Percentiles rank a stretch among this genome's conserved stretches.
phyloP scores from a whole-genome alignment of 2,797 vertebrate genomes.

The Paguma larvata region DNA sequence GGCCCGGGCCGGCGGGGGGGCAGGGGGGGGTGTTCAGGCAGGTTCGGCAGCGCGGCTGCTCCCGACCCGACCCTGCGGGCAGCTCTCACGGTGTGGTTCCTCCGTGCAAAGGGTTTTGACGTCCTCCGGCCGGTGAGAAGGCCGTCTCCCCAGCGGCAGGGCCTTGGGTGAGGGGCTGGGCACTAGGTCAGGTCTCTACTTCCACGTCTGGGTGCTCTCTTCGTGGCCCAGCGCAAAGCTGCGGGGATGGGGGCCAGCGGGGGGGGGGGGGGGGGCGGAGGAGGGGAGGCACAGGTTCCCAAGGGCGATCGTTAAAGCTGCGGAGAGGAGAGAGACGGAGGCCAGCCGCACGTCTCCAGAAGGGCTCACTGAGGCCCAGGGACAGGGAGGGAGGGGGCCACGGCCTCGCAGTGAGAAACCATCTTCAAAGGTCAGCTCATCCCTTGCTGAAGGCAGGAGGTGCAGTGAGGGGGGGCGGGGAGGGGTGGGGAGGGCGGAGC shows the following conservation, averaged over 20 bases:
- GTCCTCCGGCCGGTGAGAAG: background rate
- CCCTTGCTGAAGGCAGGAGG: background rate
- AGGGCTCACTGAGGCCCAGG: background rate
- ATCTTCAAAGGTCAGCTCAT: background rate
- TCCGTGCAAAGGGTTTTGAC: conserved; percentile 78
- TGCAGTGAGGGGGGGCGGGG: accelerated
- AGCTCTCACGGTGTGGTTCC: conserved; percentile 31
- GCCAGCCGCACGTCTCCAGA: accelerated
- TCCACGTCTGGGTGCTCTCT: background rate
- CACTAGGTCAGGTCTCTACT: background rate
- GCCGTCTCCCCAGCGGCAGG: background rate
- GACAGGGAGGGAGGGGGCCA: background rate
- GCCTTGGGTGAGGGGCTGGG: background rate
- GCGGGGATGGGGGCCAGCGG: background rate
- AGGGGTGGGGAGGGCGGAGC: too few relatives aligned
- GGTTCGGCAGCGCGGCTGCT: conserved; percentile 78
- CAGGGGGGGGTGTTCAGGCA: too few relatives aligned
- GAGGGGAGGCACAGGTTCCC: background rate
- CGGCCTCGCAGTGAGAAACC: background rate
- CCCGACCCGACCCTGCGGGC: conserved; percentile 27
- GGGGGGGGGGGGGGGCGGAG: too few relatives aligned
- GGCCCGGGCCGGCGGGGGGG: too few relatives aligned
- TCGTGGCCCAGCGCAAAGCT: accelerated
- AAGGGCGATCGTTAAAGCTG: too few relatives aligned
- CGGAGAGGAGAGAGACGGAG: background rate